Evolutionary conservation across 1,140 invertebrate species (phyloP), one percentile per base, ranked within the genome.

Genomic region (Lasaia peninsularis): DNA sequence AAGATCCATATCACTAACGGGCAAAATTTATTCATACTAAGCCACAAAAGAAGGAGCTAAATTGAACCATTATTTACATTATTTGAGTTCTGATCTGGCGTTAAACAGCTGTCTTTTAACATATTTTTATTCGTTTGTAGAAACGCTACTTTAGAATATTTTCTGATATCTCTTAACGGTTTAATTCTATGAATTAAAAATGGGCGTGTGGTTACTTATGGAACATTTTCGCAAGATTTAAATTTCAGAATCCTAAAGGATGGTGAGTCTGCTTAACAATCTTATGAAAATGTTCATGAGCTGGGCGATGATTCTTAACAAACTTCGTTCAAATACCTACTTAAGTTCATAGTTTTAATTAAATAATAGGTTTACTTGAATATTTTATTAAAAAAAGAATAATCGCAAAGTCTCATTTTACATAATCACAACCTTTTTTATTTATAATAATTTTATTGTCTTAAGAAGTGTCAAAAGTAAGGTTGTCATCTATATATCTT

Each of bases 1-100:
- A 86, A 86, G 86, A 86, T 88, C 86, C 86, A 86, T 86, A 74
- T 75, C 56, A 70, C 61, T 68, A 62, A 64, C 60, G 75, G 80
- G 73, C 73, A 75, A 80, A 86, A 84, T 75, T 84, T 66, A 59
- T 52, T 52, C 33, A 16, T 20, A 74, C 72, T 84, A 81, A 74
- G 85, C 74, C 73, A 69, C 65, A 56, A 80, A 71, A 79, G 67
- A 78, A 76, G 72, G 60, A 60, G 63, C 68, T 76, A 73, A 52
- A 49, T 63, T 60, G 55, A 37, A 55, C 50, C 37, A 52, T 50
- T 24, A 50, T 62, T 59, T 44, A 51, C 32, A 57, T 60, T 56
- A 72, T 66, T 76, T 78, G 75, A 80, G 62, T 77, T 78, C 69
- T 67, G 70, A 72, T 60, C 21, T 73, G 49, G 14, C 24, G 35